A percentile compares a stretch with the other conserved stretches of the same genome.
phyloP scores from a whole-genome alignment of 2,888 invertebrate species.

The Pocota personata region DNA sequence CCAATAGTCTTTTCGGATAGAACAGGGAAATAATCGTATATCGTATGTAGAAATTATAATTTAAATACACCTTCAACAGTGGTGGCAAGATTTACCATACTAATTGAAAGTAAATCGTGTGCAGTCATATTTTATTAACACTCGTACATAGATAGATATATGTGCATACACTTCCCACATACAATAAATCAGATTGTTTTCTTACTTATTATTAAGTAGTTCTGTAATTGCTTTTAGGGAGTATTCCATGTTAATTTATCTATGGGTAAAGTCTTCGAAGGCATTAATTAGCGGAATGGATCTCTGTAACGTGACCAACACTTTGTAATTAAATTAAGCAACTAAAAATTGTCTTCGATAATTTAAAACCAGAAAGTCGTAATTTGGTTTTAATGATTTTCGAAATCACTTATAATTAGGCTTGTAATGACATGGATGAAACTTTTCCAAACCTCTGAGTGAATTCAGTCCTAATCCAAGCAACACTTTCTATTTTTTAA shows the following conservation, averaged over 20 bases:
- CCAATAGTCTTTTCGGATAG: no score
- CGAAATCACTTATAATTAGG: constrained; percentile 13
- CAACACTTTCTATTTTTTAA: constrained; percentile 19
- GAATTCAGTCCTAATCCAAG: not conserved
- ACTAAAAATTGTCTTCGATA: not conserved
- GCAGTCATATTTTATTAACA: no score
- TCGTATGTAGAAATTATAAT: no score
- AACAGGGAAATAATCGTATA: no score
- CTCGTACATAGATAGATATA: no score
- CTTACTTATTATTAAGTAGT: constrained; percentile 8
- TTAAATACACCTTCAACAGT: no score
- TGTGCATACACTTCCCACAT: not conserved
- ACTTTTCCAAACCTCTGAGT: not conserved
- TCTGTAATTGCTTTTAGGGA: not conserved
- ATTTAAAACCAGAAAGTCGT: not conserved
- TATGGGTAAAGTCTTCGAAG: not conserved
- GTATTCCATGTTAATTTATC: not conserved
- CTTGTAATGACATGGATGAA: not conserved
- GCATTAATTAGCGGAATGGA: constrained; percentile 10
- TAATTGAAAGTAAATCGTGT: no score
- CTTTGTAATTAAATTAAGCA: not conserved
- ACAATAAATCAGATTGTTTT: not conserved
- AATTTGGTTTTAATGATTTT: constrained; percentile 50
- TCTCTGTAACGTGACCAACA: constrained; percentile 12
- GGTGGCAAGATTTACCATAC: no score